Base-by-base conservation (phyloP, 1,140 invertebrate species). In the Zaprionus gabonicus region DNA sequence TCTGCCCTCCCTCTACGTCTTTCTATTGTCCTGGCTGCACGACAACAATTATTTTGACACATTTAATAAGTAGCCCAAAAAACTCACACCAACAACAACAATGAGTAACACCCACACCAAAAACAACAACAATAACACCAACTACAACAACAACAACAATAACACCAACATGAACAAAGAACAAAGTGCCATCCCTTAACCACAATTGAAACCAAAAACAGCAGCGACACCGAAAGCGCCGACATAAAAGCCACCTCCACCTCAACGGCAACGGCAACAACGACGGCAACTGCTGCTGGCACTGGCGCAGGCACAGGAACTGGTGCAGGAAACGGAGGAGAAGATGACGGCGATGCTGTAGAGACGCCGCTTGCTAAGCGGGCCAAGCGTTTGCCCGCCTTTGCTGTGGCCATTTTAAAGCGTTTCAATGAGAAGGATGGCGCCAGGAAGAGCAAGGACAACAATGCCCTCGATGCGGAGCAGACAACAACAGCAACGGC, bases 151-250 rank as follows among this genome's bases (percentile, higher is more conserved):
- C 36, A 17, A 70, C 44, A 51, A 63, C 12, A 53, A 53, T 64
- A 83, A 69, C 44, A 79, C 70, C 6, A 63, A 55, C 44, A 64
- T 27, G 3, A 49, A 65, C 15, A n/a, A 58, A 36, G 51, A 71
- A 36, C 41, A 46, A 71, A 53, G 41, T 28, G 34, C 17, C 60
- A 71, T 56, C 65, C 68, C 81, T 80, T 85, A 70, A 72, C 76
- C 64, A 77, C 76, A 70, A 83, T 70, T 74, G 58, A 74, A 80
- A 68, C 72, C 67, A 79, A 82, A 81, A 76, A 83, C 80, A 94
- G 94, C 72, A 94, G 94, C 73, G 94, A 94, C 90, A 94, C 94
- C 38, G 94, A 94, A 87, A 94, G 93, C 80, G 93, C 93, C 69
- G 94, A 94, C 70, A 93, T 93, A 53, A 92, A 84, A 73, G 92